Conservation (phyloP, 2,797 vertebrate species). For the Erethizon dorsatum region DNA sequence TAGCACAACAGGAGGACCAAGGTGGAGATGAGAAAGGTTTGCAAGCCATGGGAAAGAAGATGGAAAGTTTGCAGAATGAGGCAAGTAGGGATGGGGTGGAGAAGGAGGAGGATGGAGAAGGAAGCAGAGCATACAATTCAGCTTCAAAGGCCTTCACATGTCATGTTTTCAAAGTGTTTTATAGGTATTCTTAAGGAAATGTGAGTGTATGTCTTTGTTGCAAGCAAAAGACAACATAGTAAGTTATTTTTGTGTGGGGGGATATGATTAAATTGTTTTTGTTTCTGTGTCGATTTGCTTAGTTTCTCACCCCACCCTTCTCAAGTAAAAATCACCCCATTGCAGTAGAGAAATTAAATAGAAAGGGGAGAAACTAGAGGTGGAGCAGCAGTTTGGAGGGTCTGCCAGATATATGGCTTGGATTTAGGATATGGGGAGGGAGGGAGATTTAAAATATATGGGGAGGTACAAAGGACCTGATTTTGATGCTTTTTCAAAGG, state of each 20-base stretch:
- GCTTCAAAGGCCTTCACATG: conserved; percentile 22
- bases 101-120: not conserved
- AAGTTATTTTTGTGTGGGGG: not conserved
- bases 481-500: conserved; percentile 44
- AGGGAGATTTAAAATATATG: conserved; percentile 36
- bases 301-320: not conserved
- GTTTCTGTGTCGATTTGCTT: conserved; percentile 8
- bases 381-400: not conserved
- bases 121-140: not conserved
- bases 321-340: not conserved
- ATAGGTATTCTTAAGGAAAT: conserved; percentile 17
- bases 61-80: not conserved
- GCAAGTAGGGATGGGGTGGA: not conserved
- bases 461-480: not conserved
- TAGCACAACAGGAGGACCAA: not conserved
- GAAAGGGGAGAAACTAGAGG: conserved; percentile 7
- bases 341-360: not conserved
- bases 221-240: conserved; percentile 7
- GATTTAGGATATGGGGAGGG: not conserved
- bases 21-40: not conserved
- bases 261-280: not conserved
- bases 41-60: not conserved
- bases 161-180: not conserved
- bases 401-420: not conserved
- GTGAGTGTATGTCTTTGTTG: not conserved